Evolutionary conservation across 2,113 vertebrate genomes (phyloP).

Genomic region (Psittacus erithacus): DNA sequence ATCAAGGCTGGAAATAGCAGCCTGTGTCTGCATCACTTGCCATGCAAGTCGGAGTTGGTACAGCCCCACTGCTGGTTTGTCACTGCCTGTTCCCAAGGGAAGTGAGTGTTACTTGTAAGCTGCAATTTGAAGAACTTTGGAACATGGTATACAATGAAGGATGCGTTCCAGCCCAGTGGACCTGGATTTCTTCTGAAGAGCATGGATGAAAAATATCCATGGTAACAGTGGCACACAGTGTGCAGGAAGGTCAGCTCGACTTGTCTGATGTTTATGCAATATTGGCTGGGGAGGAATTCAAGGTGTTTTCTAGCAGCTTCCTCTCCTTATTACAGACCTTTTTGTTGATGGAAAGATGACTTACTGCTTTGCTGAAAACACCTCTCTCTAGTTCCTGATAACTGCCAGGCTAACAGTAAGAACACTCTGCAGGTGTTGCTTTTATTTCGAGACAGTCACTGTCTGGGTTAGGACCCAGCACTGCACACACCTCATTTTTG

Average conservation of each 20-base stretch:
- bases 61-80: rapidly evolving
- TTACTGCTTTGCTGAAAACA: background rate
- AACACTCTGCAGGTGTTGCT: background rate
- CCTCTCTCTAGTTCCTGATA: background rate
- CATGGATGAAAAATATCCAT: background rate
- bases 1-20: background rate
- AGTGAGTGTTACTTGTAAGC: background rate
- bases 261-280: background rate
- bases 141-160: background rate
- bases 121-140: background rate
- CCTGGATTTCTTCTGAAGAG: background rate
- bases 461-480: background rate
- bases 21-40: background rate
- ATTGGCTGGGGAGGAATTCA: background rate
- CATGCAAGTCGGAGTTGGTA: background rate
- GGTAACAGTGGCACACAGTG: background rate
- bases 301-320: background rate
- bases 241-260: background rate
- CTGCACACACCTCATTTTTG: background rate
- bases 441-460: background rate
- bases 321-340: background rate
- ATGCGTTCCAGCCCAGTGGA: background rate
- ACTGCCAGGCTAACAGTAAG: background rate
- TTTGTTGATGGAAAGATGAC: background rate
- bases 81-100: background rate